Evolutionary conservation across 2,888 invertebrate species (phyloP), one percentile per base, ranked within the genome.

Genomic region (Hecatera dysodea): DNA sequence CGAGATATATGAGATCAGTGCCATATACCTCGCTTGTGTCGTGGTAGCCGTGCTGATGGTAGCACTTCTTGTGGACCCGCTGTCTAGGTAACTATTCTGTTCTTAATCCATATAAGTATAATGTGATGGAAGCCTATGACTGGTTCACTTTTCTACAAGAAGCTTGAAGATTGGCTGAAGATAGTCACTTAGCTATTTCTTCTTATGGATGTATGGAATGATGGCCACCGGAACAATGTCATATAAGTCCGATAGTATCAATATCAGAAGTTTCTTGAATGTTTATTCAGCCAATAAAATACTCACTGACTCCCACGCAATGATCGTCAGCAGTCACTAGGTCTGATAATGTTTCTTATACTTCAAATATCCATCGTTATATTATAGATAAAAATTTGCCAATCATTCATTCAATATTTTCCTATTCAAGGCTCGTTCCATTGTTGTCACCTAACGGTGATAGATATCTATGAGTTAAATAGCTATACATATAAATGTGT

Each of bases 1-100:
- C 72, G 98, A 99, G 96, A 98, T 99, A 89, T 98, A 98, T 91
- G 98, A 98, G 92, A 98, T 99, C 89, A 98, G 98, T 64, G 97
- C 98, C 84, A 98, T 99, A 86, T 99, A 99, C 91, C 96, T 99
- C 75, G 97, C 97, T 0, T 99, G 99, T 91, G 98, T 99, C 39
- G 91, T 98, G 60, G 96, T 98, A 15, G 99, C 99, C 4, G 98
- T 98, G 3, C 96, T 98, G 75, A 97, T 99, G 90, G 98, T 99
- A 67, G 98, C 98, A 6, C 90, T 99, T 46, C 97, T 99, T 78
- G 97, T 99, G 63, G 99, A 99, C 95, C 98, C 99, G 4, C 96
- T 99, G 5, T 98, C 98, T 83, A 98, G 98, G 97, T 98, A 94
- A 60, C 52, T 57, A 52, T 36, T 39, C 42, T 29, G 12, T 11